These are phyloP conservation scores for Hyla sarda DNA, from an alignment of 2,113 vertebrate species.

Conservation along the genomic window DNA sequence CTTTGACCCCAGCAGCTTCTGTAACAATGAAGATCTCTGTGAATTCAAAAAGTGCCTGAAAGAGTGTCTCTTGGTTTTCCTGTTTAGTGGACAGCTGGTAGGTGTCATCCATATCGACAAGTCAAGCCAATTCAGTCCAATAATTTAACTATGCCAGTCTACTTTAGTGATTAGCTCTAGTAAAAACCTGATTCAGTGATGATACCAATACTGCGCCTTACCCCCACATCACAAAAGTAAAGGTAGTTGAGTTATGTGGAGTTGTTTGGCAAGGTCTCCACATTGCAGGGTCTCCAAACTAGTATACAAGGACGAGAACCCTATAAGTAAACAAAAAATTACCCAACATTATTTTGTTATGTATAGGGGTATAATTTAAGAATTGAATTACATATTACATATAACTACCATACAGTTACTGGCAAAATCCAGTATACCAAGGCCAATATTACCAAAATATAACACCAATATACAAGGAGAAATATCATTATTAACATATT, in stretches of 20 bases:
- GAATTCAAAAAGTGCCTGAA: conserved; percentile 41
- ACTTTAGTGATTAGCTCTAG: background rate
- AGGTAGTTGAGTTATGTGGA: background rate
- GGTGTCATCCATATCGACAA: background rate
- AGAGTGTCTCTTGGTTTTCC: background rate
- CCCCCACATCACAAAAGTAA: background rate
- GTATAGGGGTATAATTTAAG: too few relatives aligned
- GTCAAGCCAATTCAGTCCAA: background rate
- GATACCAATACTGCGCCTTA: background rate
- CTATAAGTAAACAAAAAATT: too few relatives aligned
- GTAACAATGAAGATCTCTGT: conserved; percentile 33
- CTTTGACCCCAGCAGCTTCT: conserved; percentile 56
- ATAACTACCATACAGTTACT: too few relatives aligned
- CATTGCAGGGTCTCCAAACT: background rate
- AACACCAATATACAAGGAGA: too few relatives aligned
- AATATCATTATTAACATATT: too few relatives aligned
- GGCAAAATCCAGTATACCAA: too few relatives aligned
- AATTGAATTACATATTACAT: too few relatives aligned
- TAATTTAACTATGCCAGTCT: background rate
- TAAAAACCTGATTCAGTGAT: background rate
- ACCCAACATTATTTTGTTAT: too few relatives aligned
- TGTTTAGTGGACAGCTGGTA: conserved; percentile 41
- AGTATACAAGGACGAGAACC: too few relatives aligned
- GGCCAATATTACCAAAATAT: too few relatives aligned
- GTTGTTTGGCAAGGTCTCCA: background rate